Evolutionary conservation across 2,797 vertebrate genomes (phyloP).

Genomic region (Microctenopoma steveboyesi): DNA sequence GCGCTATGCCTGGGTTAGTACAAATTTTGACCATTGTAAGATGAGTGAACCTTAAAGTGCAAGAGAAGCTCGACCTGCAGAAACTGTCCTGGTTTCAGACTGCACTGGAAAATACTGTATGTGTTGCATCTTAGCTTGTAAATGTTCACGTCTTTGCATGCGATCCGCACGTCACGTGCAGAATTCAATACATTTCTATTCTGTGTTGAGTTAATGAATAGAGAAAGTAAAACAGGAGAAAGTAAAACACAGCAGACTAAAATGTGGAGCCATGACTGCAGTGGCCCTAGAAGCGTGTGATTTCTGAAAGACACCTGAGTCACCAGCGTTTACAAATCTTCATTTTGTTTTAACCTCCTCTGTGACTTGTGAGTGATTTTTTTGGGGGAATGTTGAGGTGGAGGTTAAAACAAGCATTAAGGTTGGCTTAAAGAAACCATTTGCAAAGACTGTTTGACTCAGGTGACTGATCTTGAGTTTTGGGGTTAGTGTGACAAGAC

Average conservation of each 20-base stretch:
- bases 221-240: constrained; percentile 24
- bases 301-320: constrained; percentile 41
- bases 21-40: neutral
- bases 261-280: constrained; percentile 17
- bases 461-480: constrained; percentile 46
- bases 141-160: constrained; percentile 18
- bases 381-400: constrained; percentile 1
- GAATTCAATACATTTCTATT: neutral
- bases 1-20: constrained; percentile 56
- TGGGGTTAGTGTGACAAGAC: constrained; percentile 61
- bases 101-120: neutral
- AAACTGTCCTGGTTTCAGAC: constrained; percentile 3
- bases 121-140: neutral
- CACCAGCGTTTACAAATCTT: constrained; percentile 24
- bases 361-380: constrained; percentile 7
- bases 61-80: constrained; percentile 29
- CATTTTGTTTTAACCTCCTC: constrained; percentile 18
- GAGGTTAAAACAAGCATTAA: constrained; percentile 28
- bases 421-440: constrained; percentile 11
- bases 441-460: constrained; percentile 40
- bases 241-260: constrained; percentile 35
- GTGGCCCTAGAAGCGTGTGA: constrained; percentile 30
- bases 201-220: constrained; percentile 27
- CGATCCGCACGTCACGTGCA: constrained; percentile 19
- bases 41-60: constrained; percentile 9